phyloP scores from a whole-genome alignment of 1,140 invertebrate species.

The Eurosta solidaginis region DNA sequence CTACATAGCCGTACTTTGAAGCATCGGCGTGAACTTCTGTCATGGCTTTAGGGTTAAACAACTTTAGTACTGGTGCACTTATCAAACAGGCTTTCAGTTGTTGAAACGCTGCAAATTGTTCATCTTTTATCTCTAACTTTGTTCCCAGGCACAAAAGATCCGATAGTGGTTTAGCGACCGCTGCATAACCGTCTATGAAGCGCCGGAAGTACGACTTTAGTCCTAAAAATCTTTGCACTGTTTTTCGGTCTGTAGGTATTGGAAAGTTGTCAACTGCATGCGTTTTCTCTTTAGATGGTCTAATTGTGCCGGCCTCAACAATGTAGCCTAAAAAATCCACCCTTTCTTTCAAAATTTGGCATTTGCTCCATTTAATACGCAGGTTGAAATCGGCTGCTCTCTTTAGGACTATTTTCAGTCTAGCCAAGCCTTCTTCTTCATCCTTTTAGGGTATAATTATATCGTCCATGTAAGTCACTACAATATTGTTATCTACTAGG shows the following conservation, averaged over 20 bases:
- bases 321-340: too few relatives aligned
- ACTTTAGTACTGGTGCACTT: too few relatives aligned
- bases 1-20: neutral
- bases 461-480: conserved; percentile 43
- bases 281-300: too few relatives aligned
- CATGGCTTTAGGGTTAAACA: neutral
- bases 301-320: too few relatives aligned
- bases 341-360: too few relatives aligned
- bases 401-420: neutral
- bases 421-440: neutral
- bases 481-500: conserved; percentile 9
- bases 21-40: conserved; percentile 17
- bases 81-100: conserved; percentile 29
- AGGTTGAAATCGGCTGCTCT: neutral
- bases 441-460: conserved; percentile 39
- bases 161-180: too few relatives aligned
- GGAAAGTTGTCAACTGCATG: conserved; percentile 44
- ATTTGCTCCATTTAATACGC: neutral
- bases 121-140: conserved; percentile 33
- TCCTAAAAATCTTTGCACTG: conserved; percentile 47
- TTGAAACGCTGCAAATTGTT: conserved; percentile 28
- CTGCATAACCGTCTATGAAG: conserved; percentile 43
- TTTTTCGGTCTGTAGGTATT: conserved; percentile 41
- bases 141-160: conserved; percentile 39
- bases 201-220: conserved; percentile 51